phyloP scores from a whole-genome alignment of 2,888 invertebrate genomes.

The Chloroclystis v-ata region DNA sequence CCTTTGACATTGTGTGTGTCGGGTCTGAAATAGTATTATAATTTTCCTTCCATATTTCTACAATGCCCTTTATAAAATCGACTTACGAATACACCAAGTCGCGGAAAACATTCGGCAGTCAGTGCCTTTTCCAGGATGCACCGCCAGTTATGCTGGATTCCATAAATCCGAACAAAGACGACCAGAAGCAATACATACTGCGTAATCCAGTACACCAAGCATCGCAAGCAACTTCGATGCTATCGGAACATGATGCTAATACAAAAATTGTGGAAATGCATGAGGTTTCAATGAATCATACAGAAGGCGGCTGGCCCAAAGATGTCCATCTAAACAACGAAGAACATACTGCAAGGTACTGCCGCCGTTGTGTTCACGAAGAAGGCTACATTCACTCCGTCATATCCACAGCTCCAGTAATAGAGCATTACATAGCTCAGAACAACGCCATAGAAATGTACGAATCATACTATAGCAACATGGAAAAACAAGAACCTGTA shows the following conservation, averaged over 20 bases:
- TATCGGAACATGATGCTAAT: slow-evolving; percentile 77
- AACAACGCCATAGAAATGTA: slow-evolving; percentile 90
- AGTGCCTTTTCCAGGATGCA: slow-evolving; percentile 64
- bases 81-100: slow-evolving; percentile 69
- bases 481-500: slow-evolving; percentile 68
- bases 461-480: slow-evolving; percentile 83
- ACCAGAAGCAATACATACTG: slow-evolving; percentile 65
- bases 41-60: slow-evolving; percentile 5
- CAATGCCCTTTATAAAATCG: slow-evolving; percentile 47
- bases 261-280: slow-evolving; percentile 78
- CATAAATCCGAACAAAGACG: slow-evolving; percentile 53
- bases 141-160: slow-evolving; percentile 64
- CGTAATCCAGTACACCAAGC: slow-evolving; percentile 72
- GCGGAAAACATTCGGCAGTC: slow-evolving; percentile 70
- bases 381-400: slow-evolving; percentile 84
- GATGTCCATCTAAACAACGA: slow-evolving; percentile 82
- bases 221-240: slow-evolving; percentile 65
- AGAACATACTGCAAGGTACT: slow-evolving; percentile 84
- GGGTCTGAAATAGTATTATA: slow-evolving; percentile 18
- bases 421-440: slow-evolving; percentile 83
- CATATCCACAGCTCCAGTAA: slow-evolving; percentile 70
- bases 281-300: slow-evolving; percentile 83
- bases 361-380: slow-evolving; percentile 88
- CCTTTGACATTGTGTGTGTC: slow-evolving; percentile 33
- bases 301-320: slow-evolving; percentile 91